These are phyloP conservation scores for Acinonyx jubatus DNA, from an alignment of 2,113 vertebrate species.

Conservation along the genomic window DNA sequence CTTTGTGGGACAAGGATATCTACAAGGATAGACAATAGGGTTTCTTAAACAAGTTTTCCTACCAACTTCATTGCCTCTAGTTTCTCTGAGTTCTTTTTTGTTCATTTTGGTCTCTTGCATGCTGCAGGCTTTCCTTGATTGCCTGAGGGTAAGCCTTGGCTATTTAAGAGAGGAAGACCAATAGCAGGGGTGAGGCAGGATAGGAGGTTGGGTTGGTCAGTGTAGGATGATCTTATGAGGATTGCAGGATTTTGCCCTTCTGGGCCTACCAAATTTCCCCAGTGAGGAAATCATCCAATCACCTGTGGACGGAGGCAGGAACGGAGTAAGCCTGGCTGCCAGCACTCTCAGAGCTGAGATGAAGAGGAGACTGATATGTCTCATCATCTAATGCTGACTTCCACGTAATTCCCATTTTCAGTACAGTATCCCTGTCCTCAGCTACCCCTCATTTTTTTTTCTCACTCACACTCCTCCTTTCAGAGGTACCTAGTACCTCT, in stretches of 20 bases:
- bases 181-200: neutral
- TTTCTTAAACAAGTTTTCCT: neutral
- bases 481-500: neutral
- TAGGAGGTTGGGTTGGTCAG: neutral
- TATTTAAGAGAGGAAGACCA: neutral
- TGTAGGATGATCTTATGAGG: neutral
- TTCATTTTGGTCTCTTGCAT: neutral
- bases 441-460: neutral
- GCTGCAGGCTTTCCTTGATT: neutral
- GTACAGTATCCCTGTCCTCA: neutral
- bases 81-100: neutral
- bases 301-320: neutral
- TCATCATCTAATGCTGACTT: neutral
- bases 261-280: neutral
- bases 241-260: neutral
- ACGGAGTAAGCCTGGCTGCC: neutral
- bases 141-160: neutral
- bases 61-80: neutral
- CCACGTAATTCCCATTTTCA: neutral
- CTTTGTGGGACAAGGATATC: neutral
- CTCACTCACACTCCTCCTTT: neutral
- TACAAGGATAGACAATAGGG: neutral
- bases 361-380: neutral
- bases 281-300: neutral
- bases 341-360: neutral